These are phyloP conservation scores for Orestias chungarensis DNA, from an alignment of 2,797 vertebrate species.

Conservation along the genomic window DNA sequence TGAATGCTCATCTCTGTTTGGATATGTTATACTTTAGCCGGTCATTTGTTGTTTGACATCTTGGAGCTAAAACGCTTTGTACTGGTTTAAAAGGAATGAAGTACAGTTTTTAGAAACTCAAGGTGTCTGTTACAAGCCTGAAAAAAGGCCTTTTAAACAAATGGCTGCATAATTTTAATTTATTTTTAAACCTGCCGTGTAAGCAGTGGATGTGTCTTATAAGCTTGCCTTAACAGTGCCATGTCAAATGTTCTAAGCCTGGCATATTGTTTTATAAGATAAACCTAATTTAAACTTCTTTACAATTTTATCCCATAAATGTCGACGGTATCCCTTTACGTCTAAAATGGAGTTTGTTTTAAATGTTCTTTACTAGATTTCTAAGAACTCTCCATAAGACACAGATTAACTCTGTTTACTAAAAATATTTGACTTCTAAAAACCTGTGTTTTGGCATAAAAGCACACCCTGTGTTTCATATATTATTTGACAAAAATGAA, in stretches of 20 bases:
- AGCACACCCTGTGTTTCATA: background rate
- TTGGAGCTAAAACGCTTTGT: constrained; percentile 24
- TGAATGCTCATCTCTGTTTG: constrained; percentile 12
- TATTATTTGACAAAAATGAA: background rate
- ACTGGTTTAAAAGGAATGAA: constrained; percentile 9
- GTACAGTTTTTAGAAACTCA: background rate
- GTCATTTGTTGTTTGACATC: constrained; percentile 43
- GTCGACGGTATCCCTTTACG: background rate
- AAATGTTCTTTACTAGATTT: background rate
- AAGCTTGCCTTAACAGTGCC: background rate
- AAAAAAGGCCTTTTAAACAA: background rate
- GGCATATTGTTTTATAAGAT: background rate
- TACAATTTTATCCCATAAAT: background rate
- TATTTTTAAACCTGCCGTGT: too few species aligned
- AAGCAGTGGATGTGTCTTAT: too few species aligned
- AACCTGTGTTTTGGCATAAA: background rate
- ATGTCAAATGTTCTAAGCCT: background rate
- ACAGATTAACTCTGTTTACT: background rate
- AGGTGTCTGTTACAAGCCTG: background rate
- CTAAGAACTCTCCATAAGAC: background rate
- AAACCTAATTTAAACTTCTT: background rate
- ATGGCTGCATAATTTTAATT: background rate
- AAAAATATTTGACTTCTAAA: background rate
- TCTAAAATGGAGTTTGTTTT: too few species aligned
- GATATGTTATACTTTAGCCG: constrained; percentile 12